Evolutionary conservation across 2,888 invertebrate genomes (phyloP), one percentile per base, ranked within the genome.

Genomic region (Pollenia griseotomentosa): DNA sequence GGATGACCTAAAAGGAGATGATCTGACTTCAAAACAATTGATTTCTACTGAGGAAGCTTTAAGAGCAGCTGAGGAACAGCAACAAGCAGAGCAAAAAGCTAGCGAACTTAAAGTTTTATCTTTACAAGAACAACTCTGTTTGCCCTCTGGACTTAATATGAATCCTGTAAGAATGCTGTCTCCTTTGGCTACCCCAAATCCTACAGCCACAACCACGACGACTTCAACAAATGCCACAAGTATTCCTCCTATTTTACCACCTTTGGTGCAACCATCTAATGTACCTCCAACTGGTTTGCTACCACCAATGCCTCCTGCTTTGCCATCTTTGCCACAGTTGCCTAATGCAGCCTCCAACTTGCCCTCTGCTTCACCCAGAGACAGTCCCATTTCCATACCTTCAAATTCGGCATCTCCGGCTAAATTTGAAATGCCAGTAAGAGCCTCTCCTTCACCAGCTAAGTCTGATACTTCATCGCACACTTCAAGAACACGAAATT

Each of bases 401-500:
- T 93, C 93, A 23, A 93, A 92, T 85, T 93, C 93, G 2, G 92
- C 93, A 33, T 93, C 94, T 81, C 94, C 94, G 12, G 93, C 93
- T 65, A 93, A 93, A 53, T 95, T 95, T 80, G 95, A 95, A 91
- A 92, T 95, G 61, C 95, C 95, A 2, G 94, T 95, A 71, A 92
- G 94, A 6, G 93, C 95, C 80, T 95, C 95, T 88, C 95, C 95
- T 5, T 94, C 95, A 53, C 93, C 95, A 74, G 94, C 95, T 0
- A 94, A 95, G 68, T 95, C 95, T 10, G 94, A 95, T 53, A 94
- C 95, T 88, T 94, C 95, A 8, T 95, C 95, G 2, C 92, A 92
- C n/a, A 91, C 92, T 53, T 95, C 95, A 88, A 94, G 95, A 2
- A 94, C 94, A 2, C 93, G 95, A 0, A 93, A 95, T 23, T 94